Conservation (phyloP, 2,113 vertebrate genomes). For the Myocastor coypus region DNA sequence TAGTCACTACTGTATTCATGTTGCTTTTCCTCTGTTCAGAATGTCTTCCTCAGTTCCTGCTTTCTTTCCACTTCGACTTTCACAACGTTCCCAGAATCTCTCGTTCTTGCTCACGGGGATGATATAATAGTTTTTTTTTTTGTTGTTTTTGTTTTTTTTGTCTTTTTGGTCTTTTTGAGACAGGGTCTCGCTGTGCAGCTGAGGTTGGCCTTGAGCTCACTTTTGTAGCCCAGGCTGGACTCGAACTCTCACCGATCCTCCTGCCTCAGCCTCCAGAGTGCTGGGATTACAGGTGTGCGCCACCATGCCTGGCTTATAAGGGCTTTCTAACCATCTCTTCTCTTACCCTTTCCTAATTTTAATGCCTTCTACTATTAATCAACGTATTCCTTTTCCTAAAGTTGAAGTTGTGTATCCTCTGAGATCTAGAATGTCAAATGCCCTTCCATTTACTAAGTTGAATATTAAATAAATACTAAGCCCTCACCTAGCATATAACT, state of each 20-base stretch:
- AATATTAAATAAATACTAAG: constrained; percentile 13
- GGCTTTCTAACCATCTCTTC: constrained; percentile 11
- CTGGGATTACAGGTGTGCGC: too few species aligned
- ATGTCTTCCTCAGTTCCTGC: not conserved
- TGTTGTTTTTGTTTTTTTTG: too few species aligned
- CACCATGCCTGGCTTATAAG: too few species aligned
- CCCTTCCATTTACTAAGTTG: not conserved
- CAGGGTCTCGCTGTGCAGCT: too few species aligned
- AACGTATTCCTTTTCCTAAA: constrained; percentile 37
- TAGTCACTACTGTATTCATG: not conserved
- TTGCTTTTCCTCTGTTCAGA: not conserved
- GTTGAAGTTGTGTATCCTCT: not conserved
- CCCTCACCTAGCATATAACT: not conserved
- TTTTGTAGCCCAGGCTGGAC: too few species aligned
- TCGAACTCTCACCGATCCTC: too few species aligned
- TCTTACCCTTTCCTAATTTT: not conserved
- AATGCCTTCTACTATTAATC: not conserved
- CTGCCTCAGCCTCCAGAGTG: too few species aligned
- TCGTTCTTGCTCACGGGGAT: not conserved
- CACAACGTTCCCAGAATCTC: not conserved
- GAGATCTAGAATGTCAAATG: constrained; percentile 41
- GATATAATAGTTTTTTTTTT: too few species aligned
- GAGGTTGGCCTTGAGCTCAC: too few species aligned
- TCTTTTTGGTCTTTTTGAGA: too few species aligned
- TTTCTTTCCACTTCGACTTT: not conserved